A percentile compares a stretch with the other conserved stretches of the same genome.
phyloP scores from a whole-genome alignment of 2,888 invertebrate genomes.

The Epinotia demarniana region DNA sequence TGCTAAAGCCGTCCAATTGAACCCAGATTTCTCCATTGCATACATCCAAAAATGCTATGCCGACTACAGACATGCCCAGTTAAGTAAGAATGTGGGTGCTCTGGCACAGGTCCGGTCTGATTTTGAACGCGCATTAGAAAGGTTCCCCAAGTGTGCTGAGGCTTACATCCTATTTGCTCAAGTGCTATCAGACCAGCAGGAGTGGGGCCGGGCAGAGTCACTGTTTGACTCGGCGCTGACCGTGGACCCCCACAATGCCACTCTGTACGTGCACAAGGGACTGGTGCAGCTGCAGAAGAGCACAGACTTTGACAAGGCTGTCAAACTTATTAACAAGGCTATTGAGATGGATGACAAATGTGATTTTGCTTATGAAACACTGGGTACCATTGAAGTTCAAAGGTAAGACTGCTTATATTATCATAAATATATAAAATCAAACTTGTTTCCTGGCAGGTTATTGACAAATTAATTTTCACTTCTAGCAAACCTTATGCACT shows the following conservation, averaged over 20 bases:
- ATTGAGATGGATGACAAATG: constrained; percentile 95
- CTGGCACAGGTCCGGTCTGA: constrained; percentile 87
- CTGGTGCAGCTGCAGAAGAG: constrained; percentile 93
- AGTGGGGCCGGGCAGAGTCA: constrained; percentile 92
- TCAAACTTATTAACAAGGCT: constrained; percentile 91
- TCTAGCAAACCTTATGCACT: background rate
- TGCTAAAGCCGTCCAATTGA: constrained; percentile 91
- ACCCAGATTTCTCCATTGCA: constrained; percentile 93
- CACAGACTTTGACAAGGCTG: constrained; percentile 91
- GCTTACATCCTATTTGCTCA: constrained; percentile 95
- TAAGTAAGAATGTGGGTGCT: constrained; percentile 85
- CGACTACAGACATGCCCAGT: constrained; percentile 90
- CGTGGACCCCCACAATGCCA: constrained; percentile 93
- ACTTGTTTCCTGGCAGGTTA: background rate
- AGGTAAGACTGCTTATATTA: constrained; percentile 81
- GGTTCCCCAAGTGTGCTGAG: constrained; percentile 94
- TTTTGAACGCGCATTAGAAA: constrained; percentile 90
- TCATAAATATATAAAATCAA: background rate
- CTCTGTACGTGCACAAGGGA: constrained; percentile 94
- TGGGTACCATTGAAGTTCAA: constrained; percentile 98
- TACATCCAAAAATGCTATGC: constrained; percentile 96
- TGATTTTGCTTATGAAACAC: constrained; percentile 97
- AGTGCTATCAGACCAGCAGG: constrained; percentile 93
- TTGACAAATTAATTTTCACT: background rate
- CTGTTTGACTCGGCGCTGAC: constrained; percentile 92